Conservation (phyloP, 2,113 vertebrate species). For the Psittacula cyanocephala region DNA sequence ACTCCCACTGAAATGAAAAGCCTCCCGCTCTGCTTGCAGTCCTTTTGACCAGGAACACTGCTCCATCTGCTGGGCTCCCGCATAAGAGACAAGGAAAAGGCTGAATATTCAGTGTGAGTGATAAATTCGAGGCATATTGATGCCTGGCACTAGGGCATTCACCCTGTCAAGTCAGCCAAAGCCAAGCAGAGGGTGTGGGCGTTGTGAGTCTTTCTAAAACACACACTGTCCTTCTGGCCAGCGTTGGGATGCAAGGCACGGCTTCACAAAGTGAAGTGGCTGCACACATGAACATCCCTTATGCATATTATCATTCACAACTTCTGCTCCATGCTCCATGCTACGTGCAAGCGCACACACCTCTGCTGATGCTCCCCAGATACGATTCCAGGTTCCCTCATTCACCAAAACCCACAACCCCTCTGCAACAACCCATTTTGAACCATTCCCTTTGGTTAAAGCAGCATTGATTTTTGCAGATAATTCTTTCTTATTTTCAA, state of each 20-base stretch:
- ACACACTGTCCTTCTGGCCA: rapidly evolving
- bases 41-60: conserved; percentile 17
- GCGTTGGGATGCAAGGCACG: neutral
- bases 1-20: rapidly evolving
- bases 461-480: neutral
- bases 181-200: rapidly evolving
- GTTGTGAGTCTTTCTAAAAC: rapidly evolving
- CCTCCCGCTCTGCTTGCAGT: neutral
- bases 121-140: neutral
- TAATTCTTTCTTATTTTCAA: conserved; percentile 13
- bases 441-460: neutral
- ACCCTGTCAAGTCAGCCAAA: neutral
- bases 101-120: rapidly evolving
- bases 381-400: neutral
- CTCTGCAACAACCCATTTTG: neutral
- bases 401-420: neutral
- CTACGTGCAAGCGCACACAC: rapidly evolving
- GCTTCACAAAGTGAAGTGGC: neutral
- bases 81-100: neutral
- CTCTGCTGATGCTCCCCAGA: neutral
- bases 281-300: neutral
- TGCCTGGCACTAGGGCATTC: neutral
- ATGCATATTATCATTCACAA: rapidly evolving
- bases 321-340: rapidly evolving
- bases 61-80: conserved; percentile 72